Evolutionary conservation across 2,113 vertebrate species (phyloP).

Genomic region (Struthidea cinerea): DNA sequence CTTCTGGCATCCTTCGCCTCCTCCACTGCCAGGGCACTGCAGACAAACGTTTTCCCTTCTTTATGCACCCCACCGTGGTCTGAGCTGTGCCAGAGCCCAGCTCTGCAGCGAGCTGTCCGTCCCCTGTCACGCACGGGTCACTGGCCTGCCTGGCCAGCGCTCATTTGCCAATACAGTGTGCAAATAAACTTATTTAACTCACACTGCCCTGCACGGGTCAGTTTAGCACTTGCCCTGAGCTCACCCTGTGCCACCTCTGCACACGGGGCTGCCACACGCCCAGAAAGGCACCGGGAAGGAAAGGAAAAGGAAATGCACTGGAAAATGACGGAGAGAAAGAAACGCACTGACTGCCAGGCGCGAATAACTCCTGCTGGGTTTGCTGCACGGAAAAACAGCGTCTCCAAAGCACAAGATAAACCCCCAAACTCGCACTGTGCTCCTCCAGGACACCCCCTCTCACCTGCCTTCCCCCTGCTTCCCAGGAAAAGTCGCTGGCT

Average conservation of each 20-base stretch:
- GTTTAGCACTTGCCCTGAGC: background rate
- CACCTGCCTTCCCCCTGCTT: accelerated
- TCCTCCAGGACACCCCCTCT: background rate
- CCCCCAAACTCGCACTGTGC: accelerated
- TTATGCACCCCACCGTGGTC: accelerated
- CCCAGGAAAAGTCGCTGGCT: background rate
- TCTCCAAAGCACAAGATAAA: background rate
- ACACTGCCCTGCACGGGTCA: background rate
- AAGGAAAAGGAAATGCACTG: background rate
- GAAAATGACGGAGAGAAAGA: background rate
- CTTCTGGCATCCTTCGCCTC: background rate
- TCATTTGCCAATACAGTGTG: background rate
- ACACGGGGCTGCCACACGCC: accelerated
- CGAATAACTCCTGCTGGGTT: background rate
- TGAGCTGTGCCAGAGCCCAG: background rate
- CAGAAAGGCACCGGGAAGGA: background rate
- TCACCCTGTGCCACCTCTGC: background rate
- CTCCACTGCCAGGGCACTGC: background rate
- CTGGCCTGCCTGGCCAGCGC: background rate
- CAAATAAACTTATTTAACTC: background rate
- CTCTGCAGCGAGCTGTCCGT: background rate
- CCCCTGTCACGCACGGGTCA: accelerated
- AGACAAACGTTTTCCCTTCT: background rate
- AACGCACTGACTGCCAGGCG: accelerated
- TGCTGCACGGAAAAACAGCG: background rate